Base-by-base conservation (phyloP, 2,797 vertebrate genomes). In the Orientallactaga sibirica region DNA sequence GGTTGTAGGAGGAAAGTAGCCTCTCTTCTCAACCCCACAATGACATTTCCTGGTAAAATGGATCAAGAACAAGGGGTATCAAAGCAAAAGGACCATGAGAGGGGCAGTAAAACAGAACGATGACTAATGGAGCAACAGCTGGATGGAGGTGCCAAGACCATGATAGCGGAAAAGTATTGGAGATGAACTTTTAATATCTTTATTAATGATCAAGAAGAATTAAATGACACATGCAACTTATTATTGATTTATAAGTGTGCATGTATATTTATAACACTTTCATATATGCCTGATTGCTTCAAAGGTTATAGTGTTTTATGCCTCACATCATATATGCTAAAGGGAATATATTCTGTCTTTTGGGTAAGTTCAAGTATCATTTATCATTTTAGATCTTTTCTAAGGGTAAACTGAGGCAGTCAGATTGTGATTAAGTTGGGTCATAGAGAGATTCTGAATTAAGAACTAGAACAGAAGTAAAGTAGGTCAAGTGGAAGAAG, bases 201-300 rank as follows among this genome's bases (percentile, higher is more conserved):
- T 95, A 95, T 80, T 76, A 73, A 96, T 67, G 92, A 92, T 94
- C 87, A 74, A 58, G 16, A 94, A 94, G 80, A 94, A 97, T 96
- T 95, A 96, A 97, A 94, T 88, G 86, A 87, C 80, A 95, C 74
- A 92, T 93, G 41, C 71, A 94, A 93, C 93, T 96, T 93, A 91
- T 96, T 96, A 93, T 89, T 96, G 88, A 95, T 97, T 96, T 95
- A 97, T 90, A 81, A 86, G 48, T 71, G 76, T 83, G 43, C 68
- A 67, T 41, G 74, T 91, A 67, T 94, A 95, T 94, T 96, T 96
- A 96, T 88, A 93, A 83, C 48, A 74, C 61, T 95, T 93, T 93
- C 73, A 43, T 82, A 91, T 80, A 74, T 94, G 86, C 77, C 93
- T 93, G 84, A 66, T 91, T 89, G 33, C 84, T 93, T 19, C 14